A percentile compares a stretch with the other conserved stretches of the same genome.
These are phyloP conservation scores for Oscheius sp. DNA, from an alignment of 2,888 invertebrate genomes.

Conservation along the genomic window DNA sequence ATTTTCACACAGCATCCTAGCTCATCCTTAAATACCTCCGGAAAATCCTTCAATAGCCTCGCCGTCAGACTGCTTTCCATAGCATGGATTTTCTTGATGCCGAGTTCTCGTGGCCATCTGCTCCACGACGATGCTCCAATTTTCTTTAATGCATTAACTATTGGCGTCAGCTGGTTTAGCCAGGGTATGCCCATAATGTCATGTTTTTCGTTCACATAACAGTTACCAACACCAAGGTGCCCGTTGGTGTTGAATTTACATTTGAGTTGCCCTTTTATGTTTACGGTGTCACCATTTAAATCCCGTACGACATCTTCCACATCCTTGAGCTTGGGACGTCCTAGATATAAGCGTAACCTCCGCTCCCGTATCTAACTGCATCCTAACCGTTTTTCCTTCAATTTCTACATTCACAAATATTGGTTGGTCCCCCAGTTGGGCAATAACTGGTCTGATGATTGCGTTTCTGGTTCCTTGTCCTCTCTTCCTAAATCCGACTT, in stretches of 20 bases:
- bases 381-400: background rate
- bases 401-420: background rate
- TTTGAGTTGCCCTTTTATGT: background rate
- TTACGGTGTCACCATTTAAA: too few species aligned
- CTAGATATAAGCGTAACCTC: background rate
- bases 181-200: background rate
- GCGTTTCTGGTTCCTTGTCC: background rate
- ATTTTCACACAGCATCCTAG: too few species aligned
- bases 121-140: too few species aligned
- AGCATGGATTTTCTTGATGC: background rate
- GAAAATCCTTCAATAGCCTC: background rate
- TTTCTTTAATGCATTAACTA: background rate
- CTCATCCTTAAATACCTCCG: background rate
- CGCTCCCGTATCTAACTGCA: background rate
- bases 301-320: background rate
- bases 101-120: background rate
- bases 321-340: background rate
- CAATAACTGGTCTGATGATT: background rate
- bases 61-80: background rate
- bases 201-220: too few species aligned
- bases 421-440: background rate
- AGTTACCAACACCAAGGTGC: background rate
- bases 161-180: background rate
- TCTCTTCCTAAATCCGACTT: background rate
- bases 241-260: background rate